Conservation (phyloP, 2,888 invertebrate genomes). For the Pimpla rufipes region DNA sequence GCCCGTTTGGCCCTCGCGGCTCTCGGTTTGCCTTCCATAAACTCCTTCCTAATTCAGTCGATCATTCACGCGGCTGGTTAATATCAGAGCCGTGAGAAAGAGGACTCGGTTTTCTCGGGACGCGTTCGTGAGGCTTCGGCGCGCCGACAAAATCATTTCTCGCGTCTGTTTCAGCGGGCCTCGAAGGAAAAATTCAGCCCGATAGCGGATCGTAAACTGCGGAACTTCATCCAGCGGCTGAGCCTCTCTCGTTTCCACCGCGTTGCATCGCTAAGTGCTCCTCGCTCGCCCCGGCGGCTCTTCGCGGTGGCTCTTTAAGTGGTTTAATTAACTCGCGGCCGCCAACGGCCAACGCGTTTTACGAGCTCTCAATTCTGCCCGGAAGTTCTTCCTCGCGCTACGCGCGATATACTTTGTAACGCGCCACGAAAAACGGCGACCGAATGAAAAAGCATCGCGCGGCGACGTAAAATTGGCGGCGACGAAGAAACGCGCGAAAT, state of each 20-base stretch:
- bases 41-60: slow-evolving; percentile 22
- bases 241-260: slow-evolving; percentile 40
- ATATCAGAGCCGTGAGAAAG: slow-evolving; percentile 26
- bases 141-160: background rate
- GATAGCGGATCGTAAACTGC: slow-evolving; percentile 69
- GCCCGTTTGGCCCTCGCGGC: background rate
- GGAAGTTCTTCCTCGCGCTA: slow-evolving; percentile 49
- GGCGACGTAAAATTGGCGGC: background rate
- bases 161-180: background rate
- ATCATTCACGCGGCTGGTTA: slow-evolving; percentile 13
- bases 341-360: slow-evolving; percentile 48
- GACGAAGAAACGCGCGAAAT: background rate
- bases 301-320: slow-evolving; percentile 72
- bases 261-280: slow-evolving; percentile 65
- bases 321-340: slow-evolving; percentile 73
- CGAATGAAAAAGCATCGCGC: slow-evolving; percentile 19
- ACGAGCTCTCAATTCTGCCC: slow-evolving; percentile 65
- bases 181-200: slow-evolving; percentile 60
- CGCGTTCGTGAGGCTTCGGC: slow-evolving; percentile 27
- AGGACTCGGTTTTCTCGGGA: background rate
- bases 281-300: slow-evolving; percentile 55
- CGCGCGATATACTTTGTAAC: slow-evolving; percentile 11
- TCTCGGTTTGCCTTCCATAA: slow-evolving; percentile 45
- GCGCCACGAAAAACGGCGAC: slow-evolving; percentile 25
- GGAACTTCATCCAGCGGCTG: slow-evolving; percentile 51